Conservation (phyloP, 2,797 vertebrate genomes). For the Pseudochromis fuscus region DNA sequence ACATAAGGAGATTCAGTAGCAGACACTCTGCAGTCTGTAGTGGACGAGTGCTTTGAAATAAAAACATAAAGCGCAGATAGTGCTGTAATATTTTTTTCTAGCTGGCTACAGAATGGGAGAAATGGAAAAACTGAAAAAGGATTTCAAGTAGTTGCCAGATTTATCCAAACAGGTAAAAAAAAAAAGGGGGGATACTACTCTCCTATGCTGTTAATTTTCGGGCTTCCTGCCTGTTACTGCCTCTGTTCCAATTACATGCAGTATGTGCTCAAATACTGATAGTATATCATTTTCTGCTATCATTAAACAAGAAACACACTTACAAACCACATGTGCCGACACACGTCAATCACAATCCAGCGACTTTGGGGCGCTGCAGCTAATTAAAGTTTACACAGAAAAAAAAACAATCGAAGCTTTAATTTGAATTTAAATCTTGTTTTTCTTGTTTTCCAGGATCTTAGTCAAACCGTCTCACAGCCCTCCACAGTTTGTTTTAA, state of each 20-base stretch:
- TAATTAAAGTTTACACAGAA: conserved; percentile 28
- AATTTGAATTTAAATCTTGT: conserved; percentile 16
- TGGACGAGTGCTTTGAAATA: conserved; percentile 38
- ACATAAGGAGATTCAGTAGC: conserved; percentile 37
- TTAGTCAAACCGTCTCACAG: neutral
- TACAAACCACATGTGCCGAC: neutral
- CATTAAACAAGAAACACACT: conserved; percentile 2
- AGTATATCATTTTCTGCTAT: neutral
- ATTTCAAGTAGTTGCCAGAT: conserved; percentile 30
- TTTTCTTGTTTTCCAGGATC: conserved; percentile 17
- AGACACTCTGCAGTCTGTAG: conserved; percentile 36
- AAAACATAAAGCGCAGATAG: conserved; percentile 24
- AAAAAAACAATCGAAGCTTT: conserved; percentile 7
- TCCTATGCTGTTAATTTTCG: too few species aligned
- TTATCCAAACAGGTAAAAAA: conserved; percentile 31
- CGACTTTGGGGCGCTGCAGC: conserved; percentile 3
- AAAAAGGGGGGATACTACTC: too few species aligned
- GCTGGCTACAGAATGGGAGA: conserved; percentile 21
- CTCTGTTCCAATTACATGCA: neutral
- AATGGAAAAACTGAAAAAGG: conserved; percentile 23
- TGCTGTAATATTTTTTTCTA: conserved; percentile 12
- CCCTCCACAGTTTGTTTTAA: conserved; percentile 3
- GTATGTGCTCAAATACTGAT: neutral
- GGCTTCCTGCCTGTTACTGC: neutral
- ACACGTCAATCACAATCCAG: conserved; percentile 12